Conservation (phyloP, 2,113 vertebrate genomes). For the Pica pica region DNA sequence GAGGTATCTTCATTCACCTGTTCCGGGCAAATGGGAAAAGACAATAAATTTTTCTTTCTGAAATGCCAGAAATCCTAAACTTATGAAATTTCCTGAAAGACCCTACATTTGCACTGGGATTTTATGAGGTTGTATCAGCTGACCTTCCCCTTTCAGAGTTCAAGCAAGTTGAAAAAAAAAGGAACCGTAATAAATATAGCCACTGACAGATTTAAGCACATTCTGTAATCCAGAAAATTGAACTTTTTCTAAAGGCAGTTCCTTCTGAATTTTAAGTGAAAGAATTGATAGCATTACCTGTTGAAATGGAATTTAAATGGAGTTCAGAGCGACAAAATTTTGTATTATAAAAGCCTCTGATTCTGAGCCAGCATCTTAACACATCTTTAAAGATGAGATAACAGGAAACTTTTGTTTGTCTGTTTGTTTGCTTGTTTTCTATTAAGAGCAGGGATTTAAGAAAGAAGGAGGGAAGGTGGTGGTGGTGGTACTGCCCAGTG, state of each 20-base stretch:
- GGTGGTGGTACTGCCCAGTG: background rate
- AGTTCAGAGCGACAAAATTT: background rate
- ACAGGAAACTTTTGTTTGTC: background rate
- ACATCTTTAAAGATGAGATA: background rate
- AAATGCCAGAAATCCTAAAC: constrained; percentile 45
- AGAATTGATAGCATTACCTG: background rate
- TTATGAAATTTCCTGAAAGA: constrained; percentile 21
- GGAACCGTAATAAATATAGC: background rate
- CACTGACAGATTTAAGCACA: background rate
- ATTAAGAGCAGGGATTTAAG: background rate
- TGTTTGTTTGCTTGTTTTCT: background rate
- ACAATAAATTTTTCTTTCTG: constrained; percentile 49
- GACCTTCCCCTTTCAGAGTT: constrained; percentile 29
- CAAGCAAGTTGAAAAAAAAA: constrained; percentile 7
- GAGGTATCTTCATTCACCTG: constrained; percentile 39
- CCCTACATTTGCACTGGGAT: background rate
- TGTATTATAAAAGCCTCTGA: background rate
- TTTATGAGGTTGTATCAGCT: constrained; percentile 18
- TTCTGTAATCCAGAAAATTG: background rate
- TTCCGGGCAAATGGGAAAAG: constrained; percentile 45
- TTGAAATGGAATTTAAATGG: background rate
- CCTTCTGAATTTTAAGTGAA: background rate
- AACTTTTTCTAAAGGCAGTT: background rate
- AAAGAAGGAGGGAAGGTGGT: background rate
- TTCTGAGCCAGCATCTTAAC: background rate